Conservation (phyloP, 2,113 vertebrate species). For the Calonectris borealis region DNA sequence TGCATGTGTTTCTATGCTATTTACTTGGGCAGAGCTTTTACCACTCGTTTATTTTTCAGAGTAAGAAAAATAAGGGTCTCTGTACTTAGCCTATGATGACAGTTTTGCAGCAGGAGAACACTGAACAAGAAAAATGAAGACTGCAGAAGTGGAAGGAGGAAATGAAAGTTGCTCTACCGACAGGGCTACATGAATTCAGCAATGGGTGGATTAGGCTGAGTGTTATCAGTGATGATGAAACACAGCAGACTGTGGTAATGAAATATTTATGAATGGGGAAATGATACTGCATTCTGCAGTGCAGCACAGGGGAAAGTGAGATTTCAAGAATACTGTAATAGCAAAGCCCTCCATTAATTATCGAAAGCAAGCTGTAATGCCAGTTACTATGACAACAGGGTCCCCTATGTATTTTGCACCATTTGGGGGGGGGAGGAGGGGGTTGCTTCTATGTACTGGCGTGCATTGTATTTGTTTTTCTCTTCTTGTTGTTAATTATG, state of each 20-base stretch:
- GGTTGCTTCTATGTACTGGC: slow-evolving; percentile 37
- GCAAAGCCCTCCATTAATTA: slow-evolving; percentile 84
- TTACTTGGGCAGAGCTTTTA: not conserved
- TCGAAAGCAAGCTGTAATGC: slow-evolving; percentile 75
- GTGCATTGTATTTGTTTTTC: slow-evolving; percentile 49
- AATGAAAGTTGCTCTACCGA: slow-evolving; percentile 17
- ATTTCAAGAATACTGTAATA: slow-evolving; percentile 79
- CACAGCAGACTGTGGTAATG: slow-evolving; percentile 74
- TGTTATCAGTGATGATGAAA: slow-evolving; percentile 67
- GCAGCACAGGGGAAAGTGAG: slow-evolving; percentile 73
- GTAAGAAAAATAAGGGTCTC: not conserved
- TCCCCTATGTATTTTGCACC: slow-evolving; percentile 74
- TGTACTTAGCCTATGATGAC: not conserved
- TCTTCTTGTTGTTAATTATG: slow-evolving; percentile 16
- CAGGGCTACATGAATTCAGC: slow-evolving; percentile 52
- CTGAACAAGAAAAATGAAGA: slow-evolving; percentile 24
- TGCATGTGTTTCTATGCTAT: not conserved
- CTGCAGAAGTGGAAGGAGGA: slow-evolving; percentile 12
- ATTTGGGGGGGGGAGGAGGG: not conserved
- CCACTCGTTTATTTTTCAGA: not conserved
- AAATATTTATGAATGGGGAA: slow-evolving; percentile 88
- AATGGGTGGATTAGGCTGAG: slow-evolving; percentile 59
- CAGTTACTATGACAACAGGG: slow-evolving; percentile 80
- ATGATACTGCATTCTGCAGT: slow-evolving; percentile 78
- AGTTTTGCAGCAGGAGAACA: not conserved